Conservation (phyloP, 2,113 vertebrate genomes). For the Hippopotamus amphibius region DNA sequence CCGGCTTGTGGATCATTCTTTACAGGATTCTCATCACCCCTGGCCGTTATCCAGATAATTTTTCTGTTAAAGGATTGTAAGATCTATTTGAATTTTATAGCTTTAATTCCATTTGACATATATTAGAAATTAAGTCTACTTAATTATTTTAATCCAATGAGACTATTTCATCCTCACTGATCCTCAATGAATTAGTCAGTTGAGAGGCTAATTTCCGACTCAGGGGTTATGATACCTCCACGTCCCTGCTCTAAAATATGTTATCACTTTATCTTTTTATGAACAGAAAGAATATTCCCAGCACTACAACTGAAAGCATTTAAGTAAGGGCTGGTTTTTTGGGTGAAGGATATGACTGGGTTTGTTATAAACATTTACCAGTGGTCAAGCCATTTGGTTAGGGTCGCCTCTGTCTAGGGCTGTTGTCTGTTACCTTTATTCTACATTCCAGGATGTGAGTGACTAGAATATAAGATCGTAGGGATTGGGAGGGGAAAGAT, state of each 20-base stretch:
- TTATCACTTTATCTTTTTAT: not conserved
- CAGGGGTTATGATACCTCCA: not conserved
- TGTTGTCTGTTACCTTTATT: not conserved
- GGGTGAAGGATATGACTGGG: not conserved
- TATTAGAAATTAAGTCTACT: slow-evolving; percentile 40
- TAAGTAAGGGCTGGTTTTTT: not conserved
- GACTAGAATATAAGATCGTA: not conserved
- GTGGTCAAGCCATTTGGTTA: not conserved
- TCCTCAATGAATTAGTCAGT: not conserved
- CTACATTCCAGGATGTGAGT: not conserved
- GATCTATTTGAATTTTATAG: slow-evolving; percentile 42
- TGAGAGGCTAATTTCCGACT: not conserved
- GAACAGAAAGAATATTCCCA: not conserved
- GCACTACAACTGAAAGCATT: not conserved
- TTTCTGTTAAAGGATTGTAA: not conserved
- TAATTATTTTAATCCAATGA: slow-evolving; percentile 32
- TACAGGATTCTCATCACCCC: not conserved
- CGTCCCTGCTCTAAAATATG: not conserved
- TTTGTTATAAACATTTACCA: not conserved
- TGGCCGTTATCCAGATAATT: not conserved
- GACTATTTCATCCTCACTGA: not conserved
- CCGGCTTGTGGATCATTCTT: not conserved
- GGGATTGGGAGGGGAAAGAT: not conserved
- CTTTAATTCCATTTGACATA: slow-evolving; percentile 32
- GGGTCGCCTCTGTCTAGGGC: not conserved